Evolutionary conservation across 2,888 invertebrate species (phyloP).

Genomic region (Melanotus villosus): DNA sequence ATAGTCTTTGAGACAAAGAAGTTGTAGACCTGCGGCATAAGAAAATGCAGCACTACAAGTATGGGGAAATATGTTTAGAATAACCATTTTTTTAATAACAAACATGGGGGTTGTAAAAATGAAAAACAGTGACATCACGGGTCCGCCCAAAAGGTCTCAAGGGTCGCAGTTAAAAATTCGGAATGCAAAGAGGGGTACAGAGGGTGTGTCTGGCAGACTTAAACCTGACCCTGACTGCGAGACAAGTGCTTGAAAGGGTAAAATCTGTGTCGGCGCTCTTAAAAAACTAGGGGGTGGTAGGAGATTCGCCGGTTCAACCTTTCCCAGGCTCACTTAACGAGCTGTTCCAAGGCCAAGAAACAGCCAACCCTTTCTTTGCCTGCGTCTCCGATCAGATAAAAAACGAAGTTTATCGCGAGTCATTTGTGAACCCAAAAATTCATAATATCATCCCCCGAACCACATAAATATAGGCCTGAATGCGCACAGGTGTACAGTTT

Average conservation of each 20-base stretch:
- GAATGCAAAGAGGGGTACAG: constrained; percentile 55
- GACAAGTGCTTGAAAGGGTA: constrained; percentile 64
- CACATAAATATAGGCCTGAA: constrained; percentile 45
- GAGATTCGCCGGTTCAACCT: constrained; percentile 56
- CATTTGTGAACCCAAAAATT: constrained; percentile 53
- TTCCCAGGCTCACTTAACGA: constrained; percentile 54
- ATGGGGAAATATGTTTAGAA: too few relatives aligned
- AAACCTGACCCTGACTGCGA: constrained; percentile 62
- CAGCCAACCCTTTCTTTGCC: constrained; percentile 53
- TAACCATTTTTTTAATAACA: neutral
- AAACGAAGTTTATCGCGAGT: constrained; percentile 56
- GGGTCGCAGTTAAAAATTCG: constrained; percentile 53
- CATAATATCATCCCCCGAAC: constrained; percentile 45
- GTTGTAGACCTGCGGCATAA: too few relatives aligned
- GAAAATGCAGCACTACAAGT: too few relatives aligned
- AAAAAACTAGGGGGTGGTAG: constrained; percentile 52
- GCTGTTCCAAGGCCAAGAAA: constrained; percentile 50
- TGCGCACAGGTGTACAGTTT: constrained; percentile 48
- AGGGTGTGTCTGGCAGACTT: constrained; percentile 59
- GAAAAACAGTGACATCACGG: constrained; percentile 31
- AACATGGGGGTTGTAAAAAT: constrained; percentile 13
- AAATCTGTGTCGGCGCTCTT: constrained; percentile 59
- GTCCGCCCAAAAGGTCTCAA: constrained; percentile 28
- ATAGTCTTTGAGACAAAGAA: too few relatives aligned
- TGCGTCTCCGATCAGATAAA: constrained; percentile 46